phyloP scores from a whole-genome alignment of 2,113 vertebrate species.

The Tupaia chinensis region DNA sequence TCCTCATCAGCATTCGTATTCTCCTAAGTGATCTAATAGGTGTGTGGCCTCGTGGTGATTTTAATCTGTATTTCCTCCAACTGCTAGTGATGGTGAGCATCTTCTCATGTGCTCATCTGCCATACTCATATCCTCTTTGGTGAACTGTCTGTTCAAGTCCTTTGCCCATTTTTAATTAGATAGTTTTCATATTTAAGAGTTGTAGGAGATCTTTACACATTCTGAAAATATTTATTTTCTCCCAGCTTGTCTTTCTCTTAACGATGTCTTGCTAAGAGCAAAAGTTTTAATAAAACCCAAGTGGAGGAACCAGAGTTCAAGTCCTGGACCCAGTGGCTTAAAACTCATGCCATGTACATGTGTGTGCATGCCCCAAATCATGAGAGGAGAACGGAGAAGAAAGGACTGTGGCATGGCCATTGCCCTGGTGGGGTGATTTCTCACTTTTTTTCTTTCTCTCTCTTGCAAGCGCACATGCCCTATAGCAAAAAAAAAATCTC shows the following conservation, averaged over 20 bases:
- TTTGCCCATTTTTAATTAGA: accelerated
- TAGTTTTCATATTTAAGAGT: not conserved
- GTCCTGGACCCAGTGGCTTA: too few species aligned
- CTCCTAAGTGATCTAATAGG: not conserved
- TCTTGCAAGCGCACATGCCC: too few species aligned
- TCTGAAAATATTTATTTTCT: too few species aligned
- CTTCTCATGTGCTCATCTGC: not conserved
- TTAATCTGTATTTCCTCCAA: accelerated
- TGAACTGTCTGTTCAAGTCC: not conserved
- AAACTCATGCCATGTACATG: too few species aligned
- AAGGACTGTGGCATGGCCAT: too few species aligned
- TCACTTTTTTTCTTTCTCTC: too few species aligned
- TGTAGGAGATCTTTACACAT: accelerated
- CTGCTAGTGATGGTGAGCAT: not conserved
- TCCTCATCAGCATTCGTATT: accelerated
- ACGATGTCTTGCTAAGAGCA: not conserved
- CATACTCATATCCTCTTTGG: not conserved
- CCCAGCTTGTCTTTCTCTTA: not conserved
- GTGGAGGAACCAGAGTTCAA: too few species aligned
- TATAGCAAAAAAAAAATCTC: too few species aligned
- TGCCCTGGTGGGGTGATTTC: too few species aligned
- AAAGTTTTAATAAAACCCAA: not conserved
- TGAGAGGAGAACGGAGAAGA: too few species aligned
- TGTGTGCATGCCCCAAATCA: too few species aligned
- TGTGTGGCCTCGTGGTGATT: accelerated